Conservation (phyloP, 2,113 vertebrate genomes). For the Nanorana parkeri region DNA sequence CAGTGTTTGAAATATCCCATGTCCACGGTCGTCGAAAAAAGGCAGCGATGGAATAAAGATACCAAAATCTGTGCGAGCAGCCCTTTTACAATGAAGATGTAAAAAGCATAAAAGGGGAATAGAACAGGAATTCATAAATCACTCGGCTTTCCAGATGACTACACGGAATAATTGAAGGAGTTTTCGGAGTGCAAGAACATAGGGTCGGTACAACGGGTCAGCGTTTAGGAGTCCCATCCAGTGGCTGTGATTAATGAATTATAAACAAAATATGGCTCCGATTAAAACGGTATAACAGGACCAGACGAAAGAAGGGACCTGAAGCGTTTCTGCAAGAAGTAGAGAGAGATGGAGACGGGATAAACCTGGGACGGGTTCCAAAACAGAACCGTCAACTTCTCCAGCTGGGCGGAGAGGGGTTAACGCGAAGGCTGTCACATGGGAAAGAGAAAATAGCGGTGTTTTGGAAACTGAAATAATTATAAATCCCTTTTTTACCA, state of each 20-base stretch:
- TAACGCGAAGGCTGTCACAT: too few species aligned
- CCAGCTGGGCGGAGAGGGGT: background rate
- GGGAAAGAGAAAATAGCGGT: too few species aligned
- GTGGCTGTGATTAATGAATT: constrained; percentile 53
- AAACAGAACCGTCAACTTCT: background rate
- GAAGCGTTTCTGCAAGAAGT: background rate
- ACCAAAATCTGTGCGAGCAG: constrained; percentile 34
- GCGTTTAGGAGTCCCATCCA: constrained; percentile 30
- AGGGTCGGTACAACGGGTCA: constrained; percentile 53
- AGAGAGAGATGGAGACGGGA: background rate
- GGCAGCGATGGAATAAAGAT: background rate
- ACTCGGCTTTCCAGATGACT: constrained; percentile 50
- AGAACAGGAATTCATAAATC: constrained; percentile 54
- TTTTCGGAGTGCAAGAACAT: constrained; percentile 40
- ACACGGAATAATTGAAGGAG: constrained; percentile 52
- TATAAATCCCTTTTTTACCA: too few species aligned
- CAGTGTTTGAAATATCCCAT: background rate
- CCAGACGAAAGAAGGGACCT: background rate
- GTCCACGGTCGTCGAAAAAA: background rate
- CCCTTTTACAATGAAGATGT: constrained; percentile 31
- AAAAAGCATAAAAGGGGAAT: constrained; percentile 30
- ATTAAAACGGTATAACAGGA: constrained; percentile 22
- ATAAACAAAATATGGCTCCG: constrained; percentile 49
- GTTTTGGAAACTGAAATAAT: too few species aligned
- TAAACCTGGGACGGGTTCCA: background rate